Evolutionary conservation across 2,888 invertebrate genomes (phyloP).

Genomic region (Yponomeuta malinellus): DNA sequence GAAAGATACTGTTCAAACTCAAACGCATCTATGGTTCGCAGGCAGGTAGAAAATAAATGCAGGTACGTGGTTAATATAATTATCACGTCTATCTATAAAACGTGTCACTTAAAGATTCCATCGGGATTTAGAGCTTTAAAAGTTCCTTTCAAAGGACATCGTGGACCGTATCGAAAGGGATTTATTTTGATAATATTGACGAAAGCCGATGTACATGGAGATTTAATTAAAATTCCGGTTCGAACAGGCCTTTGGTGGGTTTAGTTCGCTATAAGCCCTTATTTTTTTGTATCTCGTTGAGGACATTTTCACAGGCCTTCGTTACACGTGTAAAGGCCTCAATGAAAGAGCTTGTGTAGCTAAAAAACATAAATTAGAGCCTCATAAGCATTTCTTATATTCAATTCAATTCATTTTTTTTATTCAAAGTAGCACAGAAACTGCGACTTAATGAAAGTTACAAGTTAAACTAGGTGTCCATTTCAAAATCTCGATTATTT

Average conservation of each 20-base stretch:
- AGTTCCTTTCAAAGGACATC: background rate
- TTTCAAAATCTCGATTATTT: no score
- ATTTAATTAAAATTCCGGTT: conserved; percentile 7
- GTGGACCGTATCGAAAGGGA: background rate
- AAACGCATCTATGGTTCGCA: no score
- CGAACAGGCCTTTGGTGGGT: background rate
- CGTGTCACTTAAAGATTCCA: background rate
- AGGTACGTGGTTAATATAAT: no score
- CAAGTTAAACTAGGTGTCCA: no score
- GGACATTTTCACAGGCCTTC: background rate
- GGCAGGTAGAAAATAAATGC: no score
- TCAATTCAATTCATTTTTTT: no score
- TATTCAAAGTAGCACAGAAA: no score
- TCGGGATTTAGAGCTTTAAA: background rate
- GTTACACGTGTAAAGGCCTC: background rate
- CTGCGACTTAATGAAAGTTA: no score
- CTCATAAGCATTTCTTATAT: no score
- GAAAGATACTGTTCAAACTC: no score
- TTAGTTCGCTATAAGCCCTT: conserved; percentile 1
- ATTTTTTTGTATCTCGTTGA: background rate
- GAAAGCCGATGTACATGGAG: conserved; percentile 7
- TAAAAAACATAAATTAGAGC: no score
- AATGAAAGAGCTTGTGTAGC: no score
- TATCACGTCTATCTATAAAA: background rate
- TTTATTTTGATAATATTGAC: conserved; percentile 11